Percentiles rank a stretch among this genome's conserved stretches.
Evolutionary conservation across 2,797 vertebrate species (phyloP).

Genomic region (Lagothrix lagotricha): DNA sequence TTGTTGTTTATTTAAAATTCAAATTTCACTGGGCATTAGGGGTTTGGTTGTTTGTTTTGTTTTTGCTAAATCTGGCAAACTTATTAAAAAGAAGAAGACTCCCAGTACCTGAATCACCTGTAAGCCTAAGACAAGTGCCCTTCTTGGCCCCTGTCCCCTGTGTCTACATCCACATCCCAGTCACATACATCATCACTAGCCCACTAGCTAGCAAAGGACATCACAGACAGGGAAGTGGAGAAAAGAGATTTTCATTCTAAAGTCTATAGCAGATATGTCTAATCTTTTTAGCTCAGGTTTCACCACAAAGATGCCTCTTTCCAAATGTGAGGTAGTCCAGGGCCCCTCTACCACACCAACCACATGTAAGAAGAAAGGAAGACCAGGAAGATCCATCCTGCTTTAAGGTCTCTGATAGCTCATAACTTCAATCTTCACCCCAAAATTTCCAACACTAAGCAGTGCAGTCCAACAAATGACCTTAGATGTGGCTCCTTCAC

Average conservation of each 20-base stretch:
- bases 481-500: not conserved
- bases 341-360: fast-evolving
- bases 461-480: no score
- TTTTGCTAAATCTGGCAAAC: not conserved
- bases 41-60: not conserved
- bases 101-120: not conserved
- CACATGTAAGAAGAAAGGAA: not conserved
- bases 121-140: not conserved
- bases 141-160: no score
- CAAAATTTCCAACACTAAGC: not conserved
- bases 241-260: not conserved
- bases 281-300: not conserved
- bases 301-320: not conserved
- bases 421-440: not conserved
- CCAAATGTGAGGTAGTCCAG: not conserved
- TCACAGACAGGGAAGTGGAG: not conserved
- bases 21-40: not conserved
- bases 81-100: not conserved
- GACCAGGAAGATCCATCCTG: not conserved
- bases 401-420: not conserved
- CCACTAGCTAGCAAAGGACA: not conserved
- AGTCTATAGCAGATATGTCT: not conserved
- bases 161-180: no score
- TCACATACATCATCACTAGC: no score
- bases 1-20: constrained; percentile 22